Base-by-base conservation (phyloP, 1,140 invertebrate genomes). In the Helicoverpa armigera region DNA sequence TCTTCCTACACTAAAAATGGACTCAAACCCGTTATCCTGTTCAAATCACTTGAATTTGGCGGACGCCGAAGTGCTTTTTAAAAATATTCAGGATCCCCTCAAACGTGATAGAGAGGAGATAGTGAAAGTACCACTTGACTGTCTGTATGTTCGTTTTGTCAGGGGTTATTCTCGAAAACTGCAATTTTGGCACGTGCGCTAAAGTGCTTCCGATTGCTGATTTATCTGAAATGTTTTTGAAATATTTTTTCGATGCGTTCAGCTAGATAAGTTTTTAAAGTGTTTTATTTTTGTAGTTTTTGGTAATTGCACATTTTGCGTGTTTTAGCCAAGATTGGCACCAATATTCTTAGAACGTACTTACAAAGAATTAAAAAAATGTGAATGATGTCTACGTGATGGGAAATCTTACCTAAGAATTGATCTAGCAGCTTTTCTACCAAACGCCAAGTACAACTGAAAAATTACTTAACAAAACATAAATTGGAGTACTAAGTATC, bases 61-160 rank as follows among this genome's bases (percentile, higher is more conserved):
- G 48, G n/a, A 79, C 58, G 53, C 29, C 53, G 48, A n/a, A 79
- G 76, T 51, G 48, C 51, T 48, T 35, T 78, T 77, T n/a, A 51
- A 67, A 67, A 79, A 18, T 18, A 69, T 69, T 50, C 58, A 50
- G 56, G 43, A n/a, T 54, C 7, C 60, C n/a, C 10, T 50, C 7
- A 77, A 67, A 79, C 76, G 76, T 79, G 76, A 48, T 79, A 18
- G 43, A 79, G 76, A 58, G 76, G 51, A 70, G 76, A 79, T 79
- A 79, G 35, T n/a, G 16, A 5, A 14, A 79, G 76, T 79, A 54
- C 11, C 31, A 65, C 76, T 79, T 79, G 76, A 79, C 76, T 70
- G 54, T 58, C 23, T 79, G 53, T 79, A 14, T 70, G 65, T 79
- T 56, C 76, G 76, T 79, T 70, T 58, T 53, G 74, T 67, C 14